Base-by-base conservation (phyloP, 2,113 vertebrate species). In the Psilopsiagon aurifrons region DNA sequence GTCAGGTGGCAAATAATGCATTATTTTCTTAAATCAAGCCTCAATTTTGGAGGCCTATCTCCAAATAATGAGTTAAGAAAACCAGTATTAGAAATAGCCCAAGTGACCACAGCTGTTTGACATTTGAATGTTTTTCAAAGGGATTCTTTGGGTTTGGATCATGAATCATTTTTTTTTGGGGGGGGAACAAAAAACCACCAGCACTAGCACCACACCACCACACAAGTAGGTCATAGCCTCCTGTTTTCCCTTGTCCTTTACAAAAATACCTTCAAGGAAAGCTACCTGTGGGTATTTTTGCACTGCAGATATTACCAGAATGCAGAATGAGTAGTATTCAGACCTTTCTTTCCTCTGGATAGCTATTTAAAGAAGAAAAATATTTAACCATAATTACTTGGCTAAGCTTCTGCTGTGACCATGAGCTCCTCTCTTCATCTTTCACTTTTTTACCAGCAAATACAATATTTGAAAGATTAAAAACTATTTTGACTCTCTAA, bases 101-200 rank as follows among this genome's bases (percentile, higher is more conserved):
- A 46, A 81, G 47, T 94, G 55, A 82, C 69, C 68, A 84, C 51
- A 94, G 69, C 33, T 88, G 37, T 77, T 70, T 74, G 68, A 77
- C 54, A 70, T 93, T 67, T 88, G 17, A 84, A 64, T 71, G 60
- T 67, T 95, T 97, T 91, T 91, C 35, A 84, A 52, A 86, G n/a
- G 20, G 35, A 51, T 75, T 10, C 16, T 91, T 39, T 3, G 6
- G 33, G 60, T 78, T 83, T 86, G 60, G 46, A 86, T 83, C 54
- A 57, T 33, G 20, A 94, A 67, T 24, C 35, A n/a, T 8, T 24
- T 25, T 17, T 84, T 92, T 92, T 92, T 86, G 60, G 67, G 57
- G 28, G 12, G 28, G 79, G 92, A 92, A 77, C 35, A 89, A 63
- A 90, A 95, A 73, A 35, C 9, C 54, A 76, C 20, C 31, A 35